These are phyloP conservation scores for Tupiocoris notatus DNA, from an alignment of 2,888 invertebrate species.

Conservation along the genomic window DNA sequence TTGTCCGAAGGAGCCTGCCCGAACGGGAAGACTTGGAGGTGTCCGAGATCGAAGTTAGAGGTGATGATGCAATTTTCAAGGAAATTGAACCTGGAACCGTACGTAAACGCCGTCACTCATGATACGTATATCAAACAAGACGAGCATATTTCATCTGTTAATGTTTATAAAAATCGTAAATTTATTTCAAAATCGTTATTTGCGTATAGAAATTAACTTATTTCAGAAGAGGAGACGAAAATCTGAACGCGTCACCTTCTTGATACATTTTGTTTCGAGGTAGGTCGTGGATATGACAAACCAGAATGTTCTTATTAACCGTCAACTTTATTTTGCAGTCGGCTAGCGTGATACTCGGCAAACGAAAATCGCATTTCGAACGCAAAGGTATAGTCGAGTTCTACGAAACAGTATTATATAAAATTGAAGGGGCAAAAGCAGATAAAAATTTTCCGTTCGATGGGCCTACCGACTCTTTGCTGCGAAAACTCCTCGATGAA, in stretches of 20 bases:
- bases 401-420: slow-evolving; percentile 12
- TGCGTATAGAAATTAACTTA: too few relatives aligned
- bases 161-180: too few relatives aligned
- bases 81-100: slow-evolving; percentile 10
- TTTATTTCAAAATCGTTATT: too few relatives aligned
- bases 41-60: slow-evolving; percentile 5
- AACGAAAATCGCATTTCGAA: slow-evolving; percentile 12
- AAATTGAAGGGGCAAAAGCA: background rate
- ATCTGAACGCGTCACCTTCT: too few relatives aligned
- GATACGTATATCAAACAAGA: too few relatives aligned
- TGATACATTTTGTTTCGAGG: too few relatives aligned
- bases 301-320: too few relatives aligned
- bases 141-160: too few relatives aligned
- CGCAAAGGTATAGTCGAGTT: slow-evolving; percentile 4
- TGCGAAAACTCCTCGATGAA: background rate
- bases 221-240: too few relatives aligned
- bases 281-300: too few relatives aligned
- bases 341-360: background rate
- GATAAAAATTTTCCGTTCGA: slow-evolving; percentile 3
- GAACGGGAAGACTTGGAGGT: slow-evolving; percentile 29
- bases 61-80: slow-evolving; percentile 15
- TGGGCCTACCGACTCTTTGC: slow-evolving; percentile 5
- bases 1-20: slow-evolving; percentile 4
- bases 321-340: background rate
- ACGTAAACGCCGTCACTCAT: too few relatives aligned